Evolutionary conservation across 2,113 vertebrate species (phyloP).

Genomic region (Martes martes): DNA sequence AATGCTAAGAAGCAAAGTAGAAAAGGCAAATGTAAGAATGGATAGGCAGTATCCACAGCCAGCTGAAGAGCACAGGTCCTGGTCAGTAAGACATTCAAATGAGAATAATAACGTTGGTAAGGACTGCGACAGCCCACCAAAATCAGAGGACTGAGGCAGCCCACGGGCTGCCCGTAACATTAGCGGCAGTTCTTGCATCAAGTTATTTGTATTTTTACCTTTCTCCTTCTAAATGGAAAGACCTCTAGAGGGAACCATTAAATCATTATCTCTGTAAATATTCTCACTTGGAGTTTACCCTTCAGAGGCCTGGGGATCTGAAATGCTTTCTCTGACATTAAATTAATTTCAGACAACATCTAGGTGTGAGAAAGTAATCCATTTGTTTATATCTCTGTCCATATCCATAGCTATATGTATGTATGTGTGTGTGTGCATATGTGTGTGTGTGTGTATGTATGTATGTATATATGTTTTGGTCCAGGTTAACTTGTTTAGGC

Average conservation of each 20-base stretch:
- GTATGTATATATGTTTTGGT: not conserved
- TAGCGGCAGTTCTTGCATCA: not conserved
- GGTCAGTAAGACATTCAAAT: not conserved
- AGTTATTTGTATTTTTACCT: not conserved
- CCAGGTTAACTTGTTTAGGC: not conserved
- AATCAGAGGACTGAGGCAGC: not conserved
- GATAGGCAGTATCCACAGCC: not conserved
- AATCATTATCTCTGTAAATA: not conserved
- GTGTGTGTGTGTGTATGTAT: too few relatives aligned
- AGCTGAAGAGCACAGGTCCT: not conserved
- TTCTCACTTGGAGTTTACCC: not conserved
- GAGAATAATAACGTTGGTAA: not conserved
- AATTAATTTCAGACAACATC: not conserved
- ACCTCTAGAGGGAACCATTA: not conserved
- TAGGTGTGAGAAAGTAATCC: not conserved
- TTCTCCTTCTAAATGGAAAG: not conserved
- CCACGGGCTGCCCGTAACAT: not conserved
- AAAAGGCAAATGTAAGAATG: not conserved
- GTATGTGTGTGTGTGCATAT: too few relatives aligned
- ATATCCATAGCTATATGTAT: not conserved
- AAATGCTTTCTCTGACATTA: not conserved
- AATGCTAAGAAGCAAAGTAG: not conserved
- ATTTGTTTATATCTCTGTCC: not conserved
- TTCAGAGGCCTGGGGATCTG: not conserved
- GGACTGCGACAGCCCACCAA: not conserved